Conservation (phyloP, 2,888 invertebrate genomes). For the Limnephilus lunatus region DNA sequence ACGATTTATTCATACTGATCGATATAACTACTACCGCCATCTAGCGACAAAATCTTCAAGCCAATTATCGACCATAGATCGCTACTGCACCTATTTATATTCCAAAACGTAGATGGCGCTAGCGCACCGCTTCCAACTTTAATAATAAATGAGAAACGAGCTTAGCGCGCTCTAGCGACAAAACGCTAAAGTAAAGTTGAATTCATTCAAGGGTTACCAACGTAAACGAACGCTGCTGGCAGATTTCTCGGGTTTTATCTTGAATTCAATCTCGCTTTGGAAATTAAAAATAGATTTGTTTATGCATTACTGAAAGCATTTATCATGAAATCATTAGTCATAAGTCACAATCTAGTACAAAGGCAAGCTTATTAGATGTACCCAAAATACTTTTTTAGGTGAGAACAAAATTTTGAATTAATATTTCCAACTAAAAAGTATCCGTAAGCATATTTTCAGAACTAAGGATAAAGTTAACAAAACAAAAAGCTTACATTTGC, state of each 20-base stretch:
- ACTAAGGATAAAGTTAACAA: not conserved
- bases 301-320: conserved; percentile 4
- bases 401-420: not conserved
- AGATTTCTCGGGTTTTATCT: not conserved
- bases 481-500: not conserved
- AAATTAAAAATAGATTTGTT: conserved; percentile 4
- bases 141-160: not conserved
- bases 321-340: not conserved
- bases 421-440: not conserved
- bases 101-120: conserved; percentile 42
- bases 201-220: not conserved
- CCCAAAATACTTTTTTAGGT: not conserved
- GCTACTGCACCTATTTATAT: not conserved
- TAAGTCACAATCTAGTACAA: too few species aligned
- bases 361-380: not conserved
- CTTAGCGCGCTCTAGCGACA: conserved; percentile 16
- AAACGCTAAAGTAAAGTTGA: not conserved
- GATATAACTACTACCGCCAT: conserved; percentile 26
- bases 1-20: not conserved
- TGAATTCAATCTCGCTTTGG: not conserved
- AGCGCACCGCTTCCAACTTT: not conserved
- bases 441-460: not conserved
- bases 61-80: conserved; percentile 40
- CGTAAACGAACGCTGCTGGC: not conserved
- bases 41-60: conserved; percentile 26